Conservation (phyloP, 1,140 invertebrate genomes). For the Babylonia areolata region DNA sequence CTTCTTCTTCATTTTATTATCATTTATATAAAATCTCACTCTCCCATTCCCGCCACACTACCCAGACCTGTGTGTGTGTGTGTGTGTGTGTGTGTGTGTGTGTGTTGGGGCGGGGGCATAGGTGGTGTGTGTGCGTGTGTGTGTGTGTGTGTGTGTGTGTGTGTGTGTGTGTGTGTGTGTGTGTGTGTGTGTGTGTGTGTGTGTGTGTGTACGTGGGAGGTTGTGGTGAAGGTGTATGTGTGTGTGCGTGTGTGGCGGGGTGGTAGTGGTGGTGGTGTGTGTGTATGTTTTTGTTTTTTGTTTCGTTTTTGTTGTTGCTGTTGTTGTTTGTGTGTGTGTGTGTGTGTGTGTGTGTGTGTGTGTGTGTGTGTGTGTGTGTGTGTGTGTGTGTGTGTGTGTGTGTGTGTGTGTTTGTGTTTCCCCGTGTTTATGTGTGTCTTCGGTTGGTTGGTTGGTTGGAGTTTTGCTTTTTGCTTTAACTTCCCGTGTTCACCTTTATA, state of each 20-base stretch:
- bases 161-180: slow-evolving; percentile 31
- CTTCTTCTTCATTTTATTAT: too few species aligned
- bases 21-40: too few species aligned
- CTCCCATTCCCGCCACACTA: too few species aligned
- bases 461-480: too few species aligned
- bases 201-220: too few species aligned
- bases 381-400: slow-evolving; percentile 2
- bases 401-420: neutral
- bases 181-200: neutral
- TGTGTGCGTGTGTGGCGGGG: neutral
- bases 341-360: slow-evolving; percentile 11
- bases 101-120: too few species aligned
- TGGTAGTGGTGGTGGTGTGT: neutral
- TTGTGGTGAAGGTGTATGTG: neutral
- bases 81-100: too few species aligned
- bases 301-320: too few species aligned
- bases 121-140: too few species aligned
- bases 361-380: slow-evolving; percentile 11
- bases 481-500: too few species aligned
- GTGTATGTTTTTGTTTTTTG: neutral
- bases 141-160: neutral
- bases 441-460: neutral
- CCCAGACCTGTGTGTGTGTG: too few species aligned
- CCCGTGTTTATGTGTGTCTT: neutral
- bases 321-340: neutral